phyloP scores from a whole-genome alignment of 2,113 vertebrate species.

The Myotis brandtii region DNA sequence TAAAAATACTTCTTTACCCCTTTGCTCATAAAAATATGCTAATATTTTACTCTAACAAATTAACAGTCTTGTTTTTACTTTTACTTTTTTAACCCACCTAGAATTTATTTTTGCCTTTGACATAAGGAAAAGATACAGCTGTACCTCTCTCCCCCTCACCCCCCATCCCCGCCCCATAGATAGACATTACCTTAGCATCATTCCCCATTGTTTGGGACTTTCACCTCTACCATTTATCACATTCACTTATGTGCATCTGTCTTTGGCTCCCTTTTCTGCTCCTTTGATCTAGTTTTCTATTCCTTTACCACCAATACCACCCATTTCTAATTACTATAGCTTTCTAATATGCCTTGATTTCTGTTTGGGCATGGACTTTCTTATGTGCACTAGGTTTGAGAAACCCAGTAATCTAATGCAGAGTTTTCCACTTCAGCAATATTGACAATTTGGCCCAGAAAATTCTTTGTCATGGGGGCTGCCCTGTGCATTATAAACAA shows the following conservation, averaged over 20 bases:
- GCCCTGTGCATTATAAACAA: background rate
- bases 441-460: background rate
- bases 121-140: background rate
- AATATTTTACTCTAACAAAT: slow-evolving; percentile 27
- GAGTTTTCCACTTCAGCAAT: background rate
- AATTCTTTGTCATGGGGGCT: background rate
- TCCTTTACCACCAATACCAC: background rate
- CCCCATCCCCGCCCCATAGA: background rate
- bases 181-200: background rate
- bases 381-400: background rate
- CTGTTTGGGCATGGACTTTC: background rate
- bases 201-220: background rate
- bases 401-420: background rate
- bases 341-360: background rate
- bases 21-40: slow-evolving; percentile 16
- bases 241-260: background rate
- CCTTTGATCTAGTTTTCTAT: background rate
- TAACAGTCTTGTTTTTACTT: background rate
- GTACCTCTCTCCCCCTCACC: background rate
- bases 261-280: background rate
- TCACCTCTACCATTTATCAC: background rate
- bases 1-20: background rate
- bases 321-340: background rate
- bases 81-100: slow-evolving; percentile 11
- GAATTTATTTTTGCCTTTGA: slow-evolving; percentile 34